A percentile compares a stretch with the other conserved stretches of the same genome.
These are phyloP conservation scores for Nemotelus pantherinus DNA, from an alignment of 2,888 invertebrate species.

Conservation along the genomic window DNA sequence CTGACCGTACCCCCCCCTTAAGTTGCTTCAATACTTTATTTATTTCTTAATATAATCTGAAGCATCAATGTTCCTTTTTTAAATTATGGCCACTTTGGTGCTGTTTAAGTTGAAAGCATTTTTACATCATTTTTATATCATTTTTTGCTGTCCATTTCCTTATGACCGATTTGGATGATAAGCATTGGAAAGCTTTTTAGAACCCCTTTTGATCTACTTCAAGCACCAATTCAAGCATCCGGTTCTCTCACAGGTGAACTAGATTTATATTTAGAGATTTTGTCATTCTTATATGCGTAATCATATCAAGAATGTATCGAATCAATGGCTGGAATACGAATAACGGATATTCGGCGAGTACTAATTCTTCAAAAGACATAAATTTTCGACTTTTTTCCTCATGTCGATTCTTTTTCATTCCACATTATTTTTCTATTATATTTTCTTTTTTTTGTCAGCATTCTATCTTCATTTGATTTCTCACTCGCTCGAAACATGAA, in stretches of 20 bases:
- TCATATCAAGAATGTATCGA: constrained; percentile 27
- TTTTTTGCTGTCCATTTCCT: not conserved
- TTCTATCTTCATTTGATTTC: constrained; percentile 2
- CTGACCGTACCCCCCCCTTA: too few relatives aligned
- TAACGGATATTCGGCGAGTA: constrained; percentile 34
- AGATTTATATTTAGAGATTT: constrained; percentile 31
- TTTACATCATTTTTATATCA: not conserved
- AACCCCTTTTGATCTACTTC: not conserved
- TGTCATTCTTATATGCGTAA: constrained; percentile 30
- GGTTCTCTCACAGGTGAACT: constrained; percentile 3
- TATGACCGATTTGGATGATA: not conserved
- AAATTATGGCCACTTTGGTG: not conserved
- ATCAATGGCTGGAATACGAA: constrained; percentile 4
- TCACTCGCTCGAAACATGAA: constrained; percentile 16
- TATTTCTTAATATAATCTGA: too few relatives aligned
- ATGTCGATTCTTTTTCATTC: too few relatives aligned
- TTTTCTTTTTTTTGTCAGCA: constrained; percentile 17
- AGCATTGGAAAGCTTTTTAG: not conserved
- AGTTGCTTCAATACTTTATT: too few relatives aligned
- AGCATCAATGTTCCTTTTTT: too few relatives aligned
- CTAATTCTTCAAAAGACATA: constrained; percentile 41
- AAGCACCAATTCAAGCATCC: not conserved
- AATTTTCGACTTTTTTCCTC: constrained; percentile 30
- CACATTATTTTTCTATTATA: too few relatives aligned
- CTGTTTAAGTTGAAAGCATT: constrained; percentile 1